phyloP scores from a whole-genome alignment of 2,888 invertebrate genomes.

The Lepeophtheirus nordmannii region DNA sequence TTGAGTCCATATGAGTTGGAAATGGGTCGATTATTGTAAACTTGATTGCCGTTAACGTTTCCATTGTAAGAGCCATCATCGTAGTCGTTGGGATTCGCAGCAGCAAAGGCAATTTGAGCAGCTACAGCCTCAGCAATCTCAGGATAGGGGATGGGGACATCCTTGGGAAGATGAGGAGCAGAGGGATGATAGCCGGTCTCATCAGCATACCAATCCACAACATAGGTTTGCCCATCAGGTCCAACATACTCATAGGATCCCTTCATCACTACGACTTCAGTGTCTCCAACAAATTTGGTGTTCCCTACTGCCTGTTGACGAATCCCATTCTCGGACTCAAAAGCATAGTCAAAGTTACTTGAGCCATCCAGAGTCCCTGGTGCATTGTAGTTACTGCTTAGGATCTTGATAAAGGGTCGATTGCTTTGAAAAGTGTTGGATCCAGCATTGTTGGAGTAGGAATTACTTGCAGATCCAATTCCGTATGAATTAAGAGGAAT shows the following conservation, averaged over 20 bases:
- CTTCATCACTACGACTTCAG: conserved; percentile 21
- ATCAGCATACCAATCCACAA: conserved; percentile 22
- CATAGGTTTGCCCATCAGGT: conserved; percentile 14
- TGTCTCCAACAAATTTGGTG: background rate
- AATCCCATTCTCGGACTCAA: conserved; percentile 25
- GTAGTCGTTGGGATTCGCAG: background rate
- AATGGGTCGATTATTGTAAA: too few relatives aligned
- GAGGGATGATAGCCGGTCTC: conserved; percentile 19
- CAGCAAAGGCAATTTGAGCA: conserved; percentile 23
- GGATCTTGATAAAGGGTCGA: conserved; percentile 1
- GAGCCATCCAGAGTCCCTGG: background rate
- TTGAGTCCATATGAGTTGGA: too few relatives aligned
- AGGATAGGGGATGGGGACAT: conserved; percentile 14
- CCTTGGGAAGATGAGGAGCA: conserved; percentile 16
- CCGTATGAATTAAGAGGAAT: too few relatives aligned
- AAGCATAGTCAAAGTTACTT: conserved; percentile 14
- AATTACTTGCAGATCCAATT: background rate
- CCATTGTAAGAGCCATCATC: too few relatives aligned
- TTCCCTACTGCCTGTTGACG: conserved; percentile 9
- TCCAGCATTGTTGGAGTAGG: conserved; percentile 5
- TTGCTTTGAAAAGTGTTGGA: conserved; percentile 11
- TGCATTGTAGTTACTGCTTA: background rate
- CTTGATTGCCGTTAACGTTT: too few relatives aligned
- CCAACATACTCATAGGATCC: conserved; percentile 22
- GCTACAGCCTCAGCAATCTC: conserved; percentile 21